These are phyloP conservation scores for Melanargia galathea DNA, from an alignment of 2,888 invertebrate genomes.

Conservation along the genomic window DNA sequence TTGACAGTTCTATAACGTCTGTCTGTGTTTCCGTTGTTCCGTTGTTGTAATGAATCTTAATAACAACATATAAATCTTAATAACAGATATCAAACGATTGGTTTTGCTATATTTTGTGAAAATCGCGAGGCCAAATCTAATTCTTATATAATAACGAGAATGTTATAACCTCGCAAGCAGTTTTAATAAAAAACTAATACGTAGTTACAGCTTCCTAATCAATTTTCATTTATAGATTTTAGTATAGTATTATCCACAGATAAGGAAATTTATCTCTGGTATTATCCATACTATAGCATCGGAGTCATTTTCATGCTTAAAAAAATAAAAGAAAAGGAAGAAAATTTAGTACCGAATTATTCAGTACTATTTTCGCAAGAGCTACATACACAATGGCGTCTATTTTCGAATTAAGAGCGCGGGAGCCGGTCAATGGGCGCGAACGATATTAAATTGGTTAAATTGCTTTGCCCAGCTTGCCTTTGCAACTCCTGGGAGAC, in stretches of 20 bases:
- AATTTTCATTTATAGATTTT: too few relatives aligned
- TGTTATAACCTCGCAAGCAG: not conserved
- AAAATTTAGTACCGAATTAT: constrained; percentile 2
- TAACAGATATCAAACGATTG: too few relatives aligned
- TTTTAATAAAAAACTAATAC: too few relatives aligned
- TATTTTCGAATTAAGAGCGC: constrained; percentile 78
- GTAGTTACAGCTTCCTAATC: too few relatives aligned
- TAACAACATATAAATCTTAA: too few relatives aligned
- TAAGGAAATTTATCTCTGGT: too few relatives aligned
- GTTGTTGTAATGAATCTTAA: too few relatives aligned
- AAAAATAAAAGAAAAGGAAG: not conserved
- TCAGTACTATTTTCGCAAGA: constrained; percentile 54
- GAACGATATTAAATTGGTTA: constrained; percentile 80
- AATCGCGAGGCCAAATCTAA: not conserved
- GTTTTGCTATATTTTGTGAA: too few relatives aligned
- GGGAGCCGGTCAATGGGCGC: constrained; percentile 73
- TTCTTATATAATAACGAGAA: not conserved
- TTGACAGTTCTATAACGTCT: not conserved
- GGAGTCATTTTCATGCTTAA: too few relatives aligned
- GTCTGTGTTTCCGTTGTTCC: not conserved
- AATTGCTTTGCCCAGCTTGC: constrained; percentile 75
- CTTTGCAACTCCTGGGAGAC: constrained; percentile 68
- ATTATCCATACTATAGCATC: too few relatives aligned
- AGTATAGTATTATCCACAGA: too few relatives aligned
- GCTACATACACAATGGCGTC: constrained; percentile 69